Evolutionary conservation across 1,140 invertebrate genomes (phyloP), one percentile per base, ranked within the genome.

Genomic region (Whitmania pigra): DNA sequence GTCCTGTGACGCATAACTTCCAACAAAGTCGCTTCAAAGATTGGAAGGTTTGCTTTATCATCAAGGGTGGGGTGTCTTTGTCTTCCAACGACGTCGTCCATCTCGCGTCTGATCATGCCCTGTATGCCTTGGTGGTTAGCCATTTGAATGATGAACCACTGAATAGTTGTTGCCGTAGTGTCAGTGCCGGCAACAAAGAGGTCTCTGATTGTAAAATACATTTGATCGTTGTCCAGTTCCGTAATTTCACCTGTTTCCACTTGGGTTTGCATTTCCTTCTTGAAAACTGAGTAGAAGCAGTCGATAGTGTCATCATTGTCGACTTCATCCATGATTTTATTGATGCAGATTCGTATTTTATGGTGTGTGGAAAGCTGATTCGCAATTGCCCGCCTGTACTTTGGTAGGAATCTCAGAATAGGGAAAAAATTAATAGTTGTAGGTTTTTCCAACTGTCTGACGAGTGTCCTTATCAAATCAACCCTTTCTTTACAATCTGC

Each of bases 91-190:
- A 80, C 76, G 0, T 66, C 54, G 68, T 79, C 77, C 49, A 84
- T 78, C 74, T 83, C 82, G 25, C 76, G 54, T 13, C 77, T 75
- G 3, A 81, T 66, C 70, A 75, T 76, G 22, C 73, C 49, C 67
- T 83, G 82, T 5, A 81, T 74, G 17, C 79, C 74, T 17, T 78
- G 80, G 87, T 79, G 75, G 15, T 72, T 71, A 2, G 77, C 76
- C 60, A 81, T 74, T 25, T 76, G 76, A 6, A 83, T 73, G 36
- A 82, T 31, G 0, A 75, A 71, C 82, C 82, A 84, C 15, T 73
- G 73, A 2, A 83, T 69, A 7, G 81, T 78, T 5, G 80, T 79
- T 0, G 77, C 57, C 1, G 79, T 80, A 1, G 82, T 83, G 29
- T 81, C 81, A 6, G 75, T 78, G 29, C 80, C 81, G 6, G 78